phyloP scores from a whole-genome alignment of 2,888 invertebrate species.

The Theretra japonica region DNA sequence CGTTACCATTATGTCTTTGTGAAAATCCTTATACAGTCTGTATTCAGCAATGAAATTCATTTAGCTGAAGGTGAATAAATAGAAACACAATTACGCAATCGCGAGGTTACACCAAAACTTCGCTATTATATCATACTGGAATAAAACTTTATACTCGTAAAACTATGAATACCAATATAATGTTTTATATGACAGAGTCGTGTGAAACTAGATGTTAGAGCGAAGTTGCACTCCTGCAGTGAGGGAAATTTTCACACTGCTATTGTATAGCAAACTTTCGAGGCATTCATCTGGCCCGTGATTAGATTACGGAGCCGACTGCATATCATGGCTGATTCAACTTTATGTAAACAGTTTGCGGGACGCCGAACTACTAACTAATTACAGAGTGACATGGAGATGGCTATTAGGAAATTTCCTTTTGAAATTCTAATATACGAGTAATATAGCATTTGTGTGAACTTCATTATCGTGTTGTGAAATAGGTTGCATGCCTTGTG shows the following conservation, averaged over 20 bases:
- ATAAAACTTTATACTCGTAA: conserved; percentile 4
- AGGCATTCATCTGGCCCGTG: not conserved
- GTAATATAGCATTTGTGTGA: no score
- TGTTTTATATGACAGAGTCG: not conserved
- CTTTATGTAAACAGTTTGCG: not conserved
- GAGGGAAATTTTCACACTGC: conserved; percentile 3
- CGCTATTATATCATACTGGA: not conserved
- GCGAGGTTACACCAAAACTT: not conserved
- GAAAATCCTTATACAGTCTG: no score
- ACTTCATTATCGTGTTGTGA: no score
- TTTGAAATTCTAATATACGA: no score
- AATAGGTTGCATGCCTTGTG: no score
- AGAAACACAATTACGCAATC: no score
- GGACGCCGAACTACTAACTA: no score
- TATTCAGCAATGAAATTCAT: no score
- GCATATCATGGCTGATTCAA: not conserved
- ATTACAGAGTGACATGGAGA: no score
- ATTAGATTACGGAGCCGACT: conserved; percentile 10
- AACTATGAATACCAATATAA: not conserved
- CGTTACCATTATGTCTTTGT: no score
- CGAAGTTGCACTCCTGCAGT: not conserved
- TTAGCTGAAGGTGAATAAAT: no score
- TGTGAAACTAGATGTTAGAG: not conserved
- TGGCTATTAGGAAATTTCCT: no score
- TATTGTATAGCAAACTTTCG: conserved; percentile 13